These are phyloP conservation scores for Caligus rogercresseyi DNA, from an alignment of 1,140 invertebrate genomes.

Conservation along the genomic window DNA sequence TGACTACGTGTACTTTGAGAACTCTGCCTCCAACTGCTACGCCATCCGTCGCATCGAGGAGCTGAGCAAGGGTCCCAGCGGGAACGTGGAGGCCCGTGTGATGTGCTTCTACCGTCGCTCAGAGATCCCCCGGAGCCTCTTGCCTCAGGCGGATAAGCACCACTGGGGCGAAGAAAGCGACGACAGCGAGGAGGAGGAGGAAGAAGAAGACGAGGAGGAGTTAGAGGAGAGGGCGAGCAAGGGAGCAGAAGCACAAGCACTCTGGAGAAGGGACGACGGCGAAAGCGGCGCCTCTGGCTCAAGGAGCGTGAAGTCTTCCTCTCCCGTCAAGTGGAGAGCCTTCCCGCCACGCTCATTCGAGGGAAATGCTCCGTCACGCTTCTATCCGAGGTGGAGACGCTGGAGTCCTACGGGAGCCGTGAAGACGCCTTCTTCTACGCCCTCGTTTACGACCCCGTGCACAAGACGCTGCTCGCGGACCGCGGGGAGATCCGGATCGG, in stretches of 20 bases:
- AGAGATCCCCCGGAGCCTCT: conserved; percentile 79
- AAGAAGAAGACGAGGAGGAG: conserved; percentile 15
- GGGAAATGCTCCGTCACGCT: conserved; percentile 96
- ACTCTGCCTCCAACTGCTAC: conserved; percentile 14
- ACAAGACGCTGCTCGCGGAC: conserved; percentile 94
- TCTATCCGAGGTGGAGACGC: conserved; percentile 91
- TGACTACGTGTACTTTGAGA: conserved; percentile 22
- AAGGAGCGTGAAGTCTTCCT: conserved; percentile 95
- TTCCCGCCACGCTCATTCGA: conserved; percentile 93
- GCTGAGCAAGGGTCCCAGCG: conserved; percentile 29
- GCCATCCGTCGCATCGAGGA: conserved; percentile 18
- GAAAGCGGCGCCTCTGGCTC: conserved; percentile 64
- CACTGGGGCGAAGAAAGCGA: conserved; percentile 18
- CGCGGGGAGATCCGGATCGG: conserved; percentile 62
- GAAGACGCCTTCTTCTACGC: conserved; percentile 98
- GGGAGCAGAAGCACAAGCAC: too few species aligned
- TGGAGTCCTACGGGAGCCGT: conserved; percentile 61
- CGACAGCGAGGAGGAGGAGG: conserved; percentile 21
- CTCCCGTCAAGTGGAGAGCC: conserved; percentile 88
- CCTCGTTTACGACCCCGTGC: conserved; percentile 93
- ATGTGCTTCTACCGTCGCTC: conserved; percentile 96
- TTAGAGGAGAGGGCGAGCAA: conserved; percentile 21
- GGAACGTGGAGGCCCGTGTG: conserved; percentile 97
- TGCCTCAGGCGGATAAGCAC: conserved; percentile 63
- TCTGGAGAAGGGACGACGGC: too few species aligned